Evolutionary conservation across 2,113 vertebrate species (phyloP).

Genomic region (Apaloderma vittatum): DNA sequence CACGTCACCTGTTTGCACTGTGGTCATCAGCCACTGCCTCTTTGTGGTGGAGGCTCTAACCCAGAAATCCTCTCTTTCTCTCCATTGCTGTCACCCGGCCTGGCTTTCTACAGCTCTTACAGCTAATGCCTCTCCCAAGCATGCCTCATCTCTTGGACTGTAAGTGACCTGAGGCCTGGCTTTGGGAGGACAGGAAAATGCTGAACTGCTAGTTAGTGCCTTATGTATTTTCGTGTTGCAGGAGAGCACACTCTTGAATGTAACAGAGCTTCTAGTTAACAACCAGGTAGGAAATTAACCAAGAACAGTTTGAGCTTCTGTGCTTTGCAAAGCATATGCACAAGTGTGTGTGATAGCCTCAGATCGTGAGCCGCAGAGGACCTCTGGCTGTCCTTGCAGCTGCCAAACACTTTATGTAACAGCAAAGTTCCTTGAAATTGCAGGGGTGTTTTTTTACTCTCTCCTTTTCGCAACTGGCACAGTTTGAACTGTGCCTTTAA

Average conservation of each 20-base stretch:
- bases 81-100: background rate
- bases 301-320: background rate
- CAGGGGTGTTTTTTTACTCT: background rate
- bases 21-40: fast-evolving
- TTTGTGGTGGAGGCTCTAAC: background rate
- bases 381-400: background rate
- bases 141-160: background rate
- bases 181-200: background rate
- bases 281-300: background rate
- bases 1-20: background rate
- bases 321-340: background rate
- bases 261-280: background rate
- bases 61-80: background rate
- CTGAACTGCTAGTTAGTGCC: background rate
- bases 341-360: background rate
- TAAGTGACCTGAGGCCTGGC: background rate
- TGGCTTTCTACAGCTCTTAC: background rate
- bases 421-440: background rate
- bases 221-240: background rate
- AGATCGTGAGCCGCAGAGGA: background rate
- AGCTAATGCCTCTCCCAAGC: background rate
- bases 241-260: background rate
- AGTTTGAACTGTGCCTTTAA: slow-evolving; percentile 30
- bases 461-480: background rate
- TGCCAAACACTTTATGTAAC: slow-evolving; percentile 30